Evolutionary conservation across 2,797 vertebrate species (phyloP).

Genomic region (Erethizon dorsatum): DNA sequence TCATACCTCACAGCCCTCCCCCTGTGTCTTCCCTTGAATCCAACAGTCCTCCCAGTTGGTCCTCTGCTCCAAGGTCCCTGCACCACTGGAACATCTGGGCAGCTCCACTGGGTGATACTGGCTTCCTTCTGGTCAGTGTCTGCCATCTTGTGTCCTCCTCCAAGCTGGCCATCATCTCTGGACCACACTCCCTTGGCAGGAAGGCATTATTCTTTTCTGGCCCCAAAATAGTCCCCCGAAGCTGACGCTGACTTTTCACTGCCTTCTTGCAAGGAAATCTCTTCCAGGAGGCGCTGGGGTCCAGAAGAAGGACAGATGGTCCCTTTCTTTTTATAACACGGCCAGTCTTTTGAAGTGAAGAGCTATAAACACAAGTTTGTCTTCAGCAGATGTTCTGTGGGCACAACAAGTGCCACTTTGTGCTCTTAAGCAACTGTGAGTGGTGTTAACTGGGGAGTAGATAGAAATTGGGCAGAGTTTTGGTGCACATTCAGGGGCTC

Average conservation of each 20-base stretch:
- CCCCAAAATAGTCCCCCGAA: conserved; percentile 73
- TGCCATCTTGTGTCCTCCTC: not conserved
- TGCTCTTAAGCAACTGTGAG: conserved; percentile 84
- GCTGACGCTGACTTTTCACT: conserved; percentile 72
- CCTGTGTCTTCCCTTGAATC: not conserved
- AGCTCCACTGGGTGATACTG: not conserved
- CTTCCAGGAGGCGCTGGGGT: conserved; percentile 82
- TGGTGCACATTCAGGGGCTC: not conserved
- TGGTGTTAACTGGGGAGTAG: conserved; percentile 71
- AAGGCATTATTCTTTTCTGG: conserved; percentile 60
- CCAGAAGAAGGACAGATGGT: conserved; percentile 83
- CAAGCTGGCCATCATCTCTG: not conserved
- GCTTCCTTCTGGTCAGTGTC: not conserved
- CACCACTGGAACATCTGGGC: not conserved
- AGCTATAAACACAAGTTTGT: conserved; percentile 79
- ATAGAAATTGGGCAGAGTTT: not conserved
- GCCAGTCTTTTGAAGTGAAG: conserved; percentile 79
- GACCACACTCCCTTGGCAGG: not conserved
- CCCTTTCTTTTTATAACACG: conserved; percentile 84
- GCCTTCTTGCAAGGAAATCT: conserved; percentile 83
- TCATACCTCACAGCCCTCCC: not conserved
- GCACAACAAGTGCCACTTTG: conserved; percentile 82
- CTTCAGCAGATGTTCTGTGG: conserved; percentile 85
- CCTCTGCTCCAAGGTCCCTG: not conserved
- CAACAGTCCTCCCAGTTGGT: not conserved